A percentile compares a stretch with the other conserved stretches of the same genome.
phyloP scores from a whole-genome alignment of 2,888 invertebrate genomes.

The Halictus ligatus region DNA sequence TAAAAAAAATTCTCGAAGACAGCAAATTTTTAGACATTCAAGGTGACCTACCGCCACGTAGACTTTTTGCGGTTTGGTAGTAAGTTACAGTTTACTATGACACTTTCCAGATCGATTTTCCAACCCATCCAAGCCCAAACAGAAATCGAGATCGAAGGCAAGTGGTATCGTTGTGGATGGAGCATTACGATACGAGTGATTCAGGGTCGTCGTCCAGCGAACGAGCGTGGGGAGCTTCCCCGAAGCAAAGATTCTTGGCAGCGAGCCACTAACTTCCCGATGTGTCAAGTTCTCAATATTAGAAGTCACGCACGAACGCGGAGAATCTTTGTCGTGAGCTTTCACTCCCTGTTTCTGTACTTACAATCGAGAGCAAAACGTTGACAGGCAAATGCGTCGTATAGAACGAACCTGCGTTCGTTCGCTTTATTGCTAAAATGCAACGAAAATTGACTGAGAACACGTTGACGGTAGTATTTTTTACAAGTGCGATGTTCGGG shows the following conservation, averaged over 20 bases:
- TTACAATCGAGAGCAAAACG: background rate
- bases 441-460: background rate
- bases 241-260: constrained; percentile 71
- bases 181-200: constrained; percentile 47
- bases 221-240: constrained; percentile 54
- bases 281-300: constrained; percentile 77
- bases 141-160: background rate
- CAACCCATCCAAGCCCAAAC: background rate
- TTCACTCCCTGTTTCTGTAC: background rate
- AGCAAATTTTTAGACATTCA: background rate
- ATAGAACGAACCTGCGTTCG: background rate
- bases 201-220: constrained; percentile 72
- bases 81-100: background rate
- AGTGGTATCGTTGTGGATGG: constrained; percentile 40
- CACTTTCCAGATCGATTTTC: background rate
- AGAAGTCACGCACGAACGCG: constrained; percentile 54
- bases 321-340: constrained; percentile 35
- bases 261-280: constrained; percentile 75
- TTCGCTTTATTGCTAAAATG: background rate
- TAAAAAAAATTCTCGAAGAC: background rate
- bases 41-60: background rate
- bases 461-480: background rate
- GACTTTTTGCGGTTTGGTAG: background rate
- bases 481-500: background rate
- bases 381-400: background rate